Percentiles rank a stretch among this genome's conserved stretches.
Conservation (phyloP, 2,113 vertebrate species). For the Daboia siamensis region DNA sequence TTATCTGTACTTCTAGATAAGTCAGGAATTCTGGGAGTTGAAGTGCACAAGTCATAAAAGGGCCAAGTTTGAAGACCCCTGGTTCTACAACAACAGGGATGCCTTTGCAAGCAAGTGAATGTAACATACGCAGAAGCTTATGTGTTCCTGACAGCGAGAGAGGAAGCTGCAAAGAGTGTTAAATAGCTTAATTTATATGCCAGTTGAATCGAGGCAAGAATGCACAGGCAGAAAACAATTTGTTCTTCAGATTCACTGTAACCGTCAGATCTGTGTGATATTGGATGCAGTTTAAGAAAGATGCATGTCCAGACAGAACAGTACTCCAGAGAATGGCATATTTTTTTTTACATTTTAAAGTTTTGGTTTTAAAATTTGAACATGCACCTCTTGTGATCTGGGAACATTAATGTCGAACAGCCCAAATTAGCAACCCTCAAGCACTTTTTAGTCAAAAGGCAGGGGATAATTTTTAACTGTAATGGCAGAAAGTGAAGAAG, state of each 20-base stretch:
- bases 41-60: no score
- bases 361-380: background rate
- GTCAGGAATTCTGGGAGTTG: no score
- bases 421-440: background rate
- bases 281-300: constrained; percentile 24
- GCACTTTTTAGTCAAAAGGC: background rate
- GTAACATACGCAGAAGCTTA: constrained; percentile 14
- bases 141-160: constrained; percentile 35
- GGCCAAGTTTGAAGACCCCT: no score
- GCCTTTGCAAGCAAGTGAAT: constrained; percentile 30
- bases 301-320: constrained; percentile 31
- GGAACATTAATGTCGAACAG: background rate
- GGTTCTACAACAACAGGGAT: background rate
- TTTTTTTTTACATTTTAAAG: background rate
- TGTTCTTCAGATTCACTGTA: constrained; percentile 41
- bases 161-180: constrained; percentile 31
- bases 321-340: background rate
- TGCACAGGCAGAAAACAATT: constrained; percentile 44
- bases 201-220: constrained; percentile 39
- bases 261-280: constrained; percentile 33
- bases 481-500: no score
- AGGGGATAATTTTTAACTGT: background rate
- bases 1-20: no score
- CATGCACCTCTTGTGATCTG: no score
- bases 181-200: constrained; percentile 46